Percentiles rank a stretch among this genome's conserved stretches.
Evolutionary conservation across 2,113 vertebrate genomes (phyloP).

Genomic region (Salvator merianae): DNA sequence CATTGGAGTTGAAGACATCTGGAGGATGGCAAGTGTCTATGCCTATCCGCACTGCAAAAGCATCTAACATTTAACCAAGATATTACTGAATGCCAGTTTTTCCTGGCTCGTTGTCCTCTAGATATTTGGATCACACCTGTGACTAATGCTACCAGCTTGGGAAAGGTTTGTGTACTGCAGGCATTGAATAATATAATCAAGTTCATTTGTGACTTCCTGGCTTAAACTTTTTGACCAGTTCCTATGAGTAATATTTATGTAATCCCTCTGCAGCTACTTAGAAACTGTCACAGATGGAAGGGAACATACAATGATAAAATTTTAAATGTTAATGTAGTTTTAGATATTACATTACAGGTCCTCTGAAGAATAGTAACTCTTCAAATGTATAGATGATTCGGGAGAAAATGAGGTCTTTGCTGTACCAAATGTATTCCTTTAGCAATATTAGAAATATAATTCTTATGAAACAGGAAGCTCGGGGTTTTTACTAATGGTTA

Average conservation of each 20-base stretch:
- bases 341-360: conserved; percentile 12
- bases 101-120: too few relatives aligned
- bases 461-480: conserved; percentile 1
- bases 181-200: too few relatives aligned
- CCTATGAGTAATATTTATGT: neutral
- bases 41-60: too few relatives aligned
- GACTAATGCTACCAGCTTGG: too few relatives aligned
- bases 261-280: neutral
- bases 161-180: too few relatives aligned
- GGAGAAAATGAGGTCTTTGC: neutral
- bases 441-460: conserved; percentile 24
- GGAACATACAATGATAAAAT: neutral
- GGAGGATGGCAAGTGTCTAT: too few relatives aligned
- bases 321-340: conserved; percentile 9
- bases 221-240: neutral
- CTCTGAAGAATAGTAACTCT: conserved; percentile 24
- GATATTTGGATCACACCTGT: too few relatives aligned
- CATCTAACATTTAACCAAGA: too few relatives aligned
- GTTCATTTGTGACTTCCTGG: neutral
- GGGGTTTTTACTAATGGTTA: conserved; percentile 1
- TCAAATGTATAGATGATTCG: neutral
- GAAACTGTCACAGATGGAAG: neutral
- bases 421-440: neutral
- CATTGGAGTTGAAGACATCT: too few relatives aligned
- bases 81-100: too few relatives aligned